Conservation (phyloP, 2,888 invertebrate species). For the Apamea epomidion region DNA sequence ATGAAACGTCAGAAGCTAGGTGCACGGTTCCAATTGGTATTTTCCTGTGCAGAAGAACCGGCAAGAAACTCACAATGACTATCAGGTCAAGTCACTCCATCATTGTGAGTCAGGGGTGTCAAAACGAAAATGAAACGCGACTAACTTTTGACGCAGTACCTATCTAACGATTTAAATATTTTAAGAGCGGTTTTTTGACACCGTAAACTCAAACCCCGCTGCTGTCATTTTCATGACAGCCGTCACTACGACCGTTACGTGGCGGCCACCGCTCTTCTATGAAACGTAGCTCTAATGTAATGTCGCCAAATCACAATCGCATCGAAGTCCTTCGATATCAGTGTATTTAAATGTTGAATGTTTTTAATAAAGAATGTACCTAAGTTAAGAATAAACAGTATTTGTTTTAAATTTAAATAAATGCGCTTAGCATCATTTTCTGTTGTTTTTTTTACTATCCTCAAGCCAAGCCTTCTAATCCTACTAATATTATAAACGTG, state of each 20-base stretch:
- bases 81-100: too few relatives aligned
- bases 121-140: too few relatives aligned
- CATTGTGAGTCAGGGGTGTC: too few relatives aligned
- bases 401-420: conserved; percentile 49
- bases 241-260: not conserved
- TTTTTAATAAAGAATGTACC: conserved; percentile 42
- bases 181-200: not conserved
- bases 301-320: conserved; percentile 12
- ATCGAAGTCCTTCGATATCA: conserved; percentile 13
- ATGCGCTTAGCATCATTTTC: conserved; percentile 43
- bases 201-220: not conserved
- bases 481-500: too few relatives aligned
- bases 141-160: not conserved
- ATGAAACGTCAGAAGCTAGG: too few relatives aligned
- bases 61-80: too few relatives aligned
- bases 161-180: not conserved
- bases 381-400: conserved; percentile 50
- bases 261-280: not conserved
- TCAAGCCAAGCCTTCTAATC: too few relatives aligned
- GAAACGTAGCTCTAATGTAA: not conserved
- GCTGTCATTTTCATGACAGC: not conserved
- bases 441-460: conserved; percentile 17
- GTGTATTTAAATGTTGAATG: conserved; percentile 37
- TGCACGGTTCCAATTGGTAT: too few relatives aligned
- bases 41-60: too few relatives aligned